Evolutionary conservation across 2,113 vertebrate genomes (phyloP).

Genomic region (Callocephalon fimbriatum): DNA sequence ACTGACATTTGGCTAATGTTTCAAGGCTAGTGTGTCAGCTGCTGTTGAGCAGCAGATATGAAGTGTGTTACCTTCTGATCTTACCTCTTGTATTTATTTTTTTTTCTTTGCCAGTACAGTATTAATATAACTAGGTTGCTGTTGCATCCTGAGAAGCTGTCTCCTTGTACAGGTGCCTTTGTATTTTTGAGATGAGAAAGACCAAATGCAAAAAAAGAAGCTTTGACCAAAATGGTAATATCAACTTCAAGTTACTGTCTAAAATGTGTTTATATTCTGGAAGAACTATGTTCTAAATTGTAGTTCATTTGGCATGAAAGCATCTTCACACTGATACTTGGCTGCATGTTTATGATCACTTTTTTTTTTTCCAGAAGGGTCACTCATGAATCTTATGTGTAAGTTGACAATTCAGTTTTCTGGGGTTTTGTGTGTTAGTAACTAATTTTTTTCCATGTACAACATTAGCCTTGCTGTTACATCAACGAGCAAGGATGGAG

Average conservation of each 20-base stretch:
- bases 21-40: neutral
- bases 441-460: slow-evolving; percentile 46
- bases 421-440: neutral
- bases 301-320: slow-evolving; percentile 50
- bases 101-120: neutral
- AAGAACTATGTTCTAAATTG: slow-evolving; percentile 1
- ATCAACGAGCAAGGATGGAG: slow-evolving; percentile 98
- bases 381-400: neutral
- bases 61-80: neutral
- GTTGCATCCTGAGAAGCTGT: slow-evolving; percentile 56
- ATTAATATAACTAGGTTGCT: slow-evolving; percentile 35
- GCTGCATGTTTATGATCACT: slow-evolving; percentile 41
- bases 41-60: neutral
- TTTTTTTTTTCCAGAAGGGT: slow-evolving; percentile 40
- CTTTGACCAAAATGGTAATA: slow-evolving; percentile 67
- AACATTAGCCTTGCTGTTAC: slow-evolving; percentile 91
- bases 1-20: neutral
- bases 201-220: slow-evolving; percentile 59
- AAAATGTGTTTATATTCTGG: slow-evolving; percentile 30
- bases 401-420: neutral
- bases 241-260: slow-evolving; percentile 36
- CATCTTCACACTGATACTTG: slow-evolving; percentile 46
- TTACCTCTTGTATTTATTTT: neutral
- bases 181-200: slow-evolving; percentile 63
- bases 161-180: slow-evolving; percentile 61